Evolutionary conservation across 2,888 invertebrate species (phyloP), one percentile per base, ranked within the genome.

Genomic region (Galeopsomyia nigrocyanea): DNA sequence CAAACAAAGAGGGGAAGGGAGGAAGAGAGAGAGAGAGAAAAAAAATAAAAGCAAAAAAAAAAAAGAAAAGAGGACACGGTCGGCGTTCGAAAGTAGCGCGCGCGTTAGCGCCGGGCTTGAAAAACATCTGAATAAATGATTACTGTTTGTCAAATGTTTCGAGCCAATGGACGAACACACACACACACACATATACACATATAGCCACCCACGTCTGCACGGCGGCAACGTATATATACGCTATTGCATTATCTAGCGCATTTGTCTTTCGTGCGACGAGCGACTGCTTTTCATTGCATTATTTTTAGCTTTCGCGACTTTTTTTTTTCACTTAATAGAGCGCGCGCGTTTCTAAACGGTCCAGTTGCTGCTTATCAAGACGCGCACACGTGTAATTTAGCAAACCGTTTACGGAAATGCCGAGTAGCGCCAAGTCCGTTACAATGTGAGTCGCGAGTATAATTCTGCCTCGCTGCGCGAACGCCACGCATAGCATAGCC

Each of bases 111-210:
- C 16, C 49, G 31, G 6, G 57, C 53, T 78, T 80, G 80, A 82
- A 86, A 86, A 86, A 86, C 85, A 86, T 82, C 82, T 86, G 86
- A 85, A 86, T 86, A 86, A 86, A 86, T 86, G 81, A 86, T 85
- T 80, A 82, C 80, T 84, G 86, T 85, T 85, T 85, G 86, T 83
- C 83, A 82, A 86, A 85, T 83, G 83, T 82, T 83, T 80, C 79
- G 79, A 78, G 77, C 78, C 78, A 79, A 79, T 76, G 75, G 76
- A 71, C 75, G 77, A 77, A 78, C 63, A 58, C 46, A 49, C 39
- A 39, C 39, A 39, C 39, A 39, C 39, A 39, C 39, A 39, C 39
- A 10, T n/a, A n/a, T n/a, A n/a, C n/a, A n/a, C n/a, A n/a, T n/a
- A n/a, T n/a, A n/a, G n/a, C n/a, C 13, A 10, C 39, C 1, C 39